These are phyloP conservation scores for Eulemur albifrons DNA, from an alignment of 2,797 vertebrate species.

Conservation along the genomic window DNA sequence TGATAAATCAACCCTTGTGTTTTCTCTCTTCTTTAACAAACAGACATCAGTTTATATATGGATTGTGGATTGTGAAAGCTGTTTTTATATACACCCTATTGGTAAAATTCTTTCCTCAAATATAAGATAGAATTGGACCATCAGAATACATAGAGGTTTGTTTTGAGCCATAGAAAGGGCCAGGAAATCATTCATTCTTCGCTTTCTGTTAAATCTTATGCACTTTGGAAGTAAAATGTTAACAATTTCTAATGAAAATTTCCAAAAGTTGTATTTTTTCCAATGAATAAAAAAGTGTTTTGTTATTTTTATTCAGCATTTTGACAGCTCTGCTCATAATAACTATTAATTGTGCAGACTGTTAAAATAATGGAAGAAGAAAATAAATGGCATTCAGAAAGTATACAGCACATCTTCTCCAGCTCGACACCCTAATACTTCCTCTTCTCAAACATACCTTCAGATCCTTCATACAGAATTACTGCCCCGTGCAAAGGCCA, in stretches of 20 bases:
- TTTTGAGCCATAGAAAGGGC: slow-evolving; percentile 24
- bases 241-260: slow-evolving; percentile 19
- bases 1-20: slow-evolving; percentile 84
- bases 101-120: slow-evolving; percentile 90
- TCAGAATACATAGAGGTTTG: slow-evolving; percentile 63
- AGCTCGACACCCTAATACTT: neutral
- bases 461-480: slow-evolving; percentile 74
- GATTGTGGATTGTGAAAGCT: slow-evolving; percentile 73
- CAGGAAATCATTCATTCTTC: slow-evolving; percentile 48
- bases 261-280: slow-evolving; percentile 42
- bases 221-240: slow-evolving; percentile 77
- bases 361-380: slow-evolving; percentile 13
- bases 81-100: slow-evolving; percentile 83
- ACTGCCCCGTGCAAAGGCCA: slow-evolving; percentile 68
- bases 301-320: neutral
- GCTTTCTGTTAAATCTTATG: slow-evolving; percentile 57
- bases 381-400: neutral
- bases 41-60: slow-evolving; percentile 82
- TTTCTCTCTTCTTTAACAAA: slow-evolving; percentile 84
- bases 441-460: slow-evolving; percentile 78
- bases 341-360: slow-evolving; percentile 13
- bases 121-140: slow-evolving; percentile 63
- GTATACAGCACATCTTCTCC: neutral
- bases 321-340: slow-evolving; percentile 25
- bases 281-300: slow-evolving; percentile 25